A percentile compares a stretch with the other conserved stretches of the same genome.
phyloP scores from a whole-genome alignment of 2,888 invertebrate genomes.

The Melinaea menophilus region DNA sequence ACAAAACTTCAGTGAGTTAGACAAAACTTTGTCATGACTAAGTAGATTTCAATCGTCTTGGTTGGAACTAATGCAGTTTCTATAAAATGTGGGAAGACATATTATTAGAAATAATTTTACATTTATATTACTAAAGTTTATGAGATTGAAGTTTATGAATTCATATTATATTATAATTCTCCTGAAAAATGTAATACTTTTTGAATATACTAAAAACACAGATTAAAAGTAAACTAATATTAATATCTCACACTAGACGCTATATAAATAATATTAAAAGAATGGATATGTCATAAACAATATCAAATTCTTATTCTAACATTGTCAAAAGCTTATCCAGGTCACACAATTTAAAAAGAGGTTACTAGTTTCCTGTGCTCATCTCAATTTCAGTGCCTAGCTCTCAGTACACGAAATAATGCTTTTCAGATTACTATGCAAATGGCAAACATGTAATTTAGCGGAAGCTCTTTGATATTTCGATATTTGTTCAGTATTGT shows the following conservation, averaged over 20 bases:
- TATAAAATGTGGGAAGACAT: neutral
- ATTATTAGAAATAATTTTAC: no score
- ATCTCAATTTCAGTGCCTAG: neutral
- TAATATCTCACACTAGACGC: no score
- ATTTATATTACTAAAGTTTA: no score
- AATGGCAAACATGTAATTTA: slow-evolving; percentile 16
- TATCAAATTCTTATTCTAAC: neutral
- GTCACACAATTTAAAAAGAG: neutral
- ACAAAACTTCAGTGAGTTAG: neutral
- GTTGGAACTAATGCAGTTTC: neutral
- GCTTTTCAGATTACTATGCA: slow-evolving; percentile 9
- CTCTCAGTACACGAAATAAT: slow-evolving; percentile 2
- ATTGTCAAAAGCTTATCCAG: neutral
- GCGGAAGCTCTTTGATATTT: slow-evolving; percentile 11
- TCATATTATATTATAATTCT: no score
- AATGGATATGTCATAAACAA: neutral
- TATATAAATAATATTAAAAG: no score
- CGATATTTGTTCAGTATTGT: slow-evolving; percentile 14
- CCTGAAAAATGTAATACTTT: no score
- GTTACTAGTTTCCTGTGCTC: neutral
- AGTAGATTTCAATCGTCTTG: neutral
- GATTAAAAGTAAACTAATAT: no score
- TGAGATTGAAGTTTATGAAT: no score
- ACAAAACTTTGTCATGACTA: neutral
- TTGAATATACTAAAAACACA: no score